Evolutionary conservation across 2,888 invertebrate genomes (phyloP).

Genomic region (Dione juno): DNA sequence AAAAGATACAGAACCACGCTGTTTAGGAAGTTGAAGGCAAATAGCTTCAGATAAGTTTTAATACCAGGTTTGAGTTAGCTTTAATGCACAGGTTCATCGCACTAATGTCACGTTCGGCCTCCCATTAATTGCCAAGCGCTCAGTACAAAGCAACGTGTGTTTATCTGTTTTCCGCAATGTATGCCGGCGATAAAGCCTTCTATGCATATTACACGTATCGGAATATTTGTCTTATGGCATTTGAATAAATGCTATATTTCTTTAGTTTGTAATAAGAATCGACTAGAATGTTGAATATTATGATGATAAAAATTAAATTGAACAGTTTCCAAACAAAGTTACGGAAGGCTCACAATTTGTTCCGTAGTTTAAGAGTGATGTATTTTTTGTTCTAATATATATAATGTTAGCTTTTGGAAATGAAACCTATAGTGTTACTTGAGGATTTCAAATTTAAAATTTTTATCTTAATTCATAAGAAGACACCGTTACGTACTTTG

Average conservation of each 20-base stretch:
- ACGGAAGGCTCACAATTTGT: conserved; percentile 24
- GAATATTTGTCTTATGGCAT: conserved; percentile 32
- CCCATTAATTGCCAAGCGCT: conserved; percentile 75
- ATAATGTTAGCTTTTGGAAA: background rate
- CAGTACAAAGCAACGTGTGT: conserved; percentile 70
- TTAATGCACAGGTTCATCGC: conserved; percentile 75
- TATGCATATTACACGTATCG: conserved; percentile 32
- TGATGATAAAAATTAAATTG: conserved; percentile 38
- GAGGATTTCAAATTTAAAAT: background rate
- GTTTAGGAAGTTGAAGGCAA: conserved; percentile 81
- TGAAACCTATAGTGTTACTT: background rate
- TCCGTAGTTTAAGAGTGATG: conserved; percentile 14
- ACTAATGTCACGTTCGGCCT: conserved; percentile 82
- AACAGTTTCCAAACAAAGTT: conserved; percentile 40
- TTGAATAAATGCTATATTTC: conserved; percentile 27
- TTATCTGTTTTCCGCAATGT: conserved; percentile 67
- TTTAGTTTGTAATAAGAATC: conserved; percentile 1
- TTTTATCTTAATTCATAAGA: background rate
- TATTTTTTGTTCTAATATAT: conserved; percentile 23
- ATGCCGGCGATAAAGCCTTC: conserved; percentile 45
- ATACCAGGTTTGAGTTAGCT: conserved; percentile 70
- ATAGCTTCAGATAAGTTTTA: conserved; percentile 82
- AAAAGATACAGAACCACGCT: conserved; percentile 58
- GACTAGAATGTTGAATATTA: conserved; percentile 7
- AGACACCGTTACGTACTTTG: background rate